A percentile compares a stretch with the other conserved stretches of the same genome.
Conservation (phyloP, 2,888 invertebrate species). For the Rugalucina vietnamica region DNA sequence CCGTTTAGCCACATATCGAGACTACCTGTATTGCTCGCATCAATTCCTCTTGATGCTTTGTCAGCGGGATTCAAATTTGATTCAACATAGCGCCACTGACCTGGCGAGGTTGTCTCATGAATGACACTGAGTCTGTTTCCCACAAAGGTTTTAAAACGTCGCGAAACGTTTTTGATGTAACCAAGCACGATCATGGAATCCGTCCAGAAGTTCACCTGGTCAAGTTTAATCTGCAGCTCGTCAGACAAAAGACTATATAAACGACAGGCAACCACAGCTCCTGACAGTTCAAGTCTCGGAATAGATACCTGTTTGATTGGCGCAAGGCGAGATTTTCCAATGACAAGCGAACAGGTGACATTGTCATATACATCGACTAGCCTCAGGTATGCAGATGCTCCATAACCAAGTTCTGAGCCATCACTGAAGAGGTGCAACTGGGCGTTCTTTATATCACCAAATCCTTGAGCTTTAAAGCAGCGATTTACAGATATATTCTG, state of each 20-base stretch:
- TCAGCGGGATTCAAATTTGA: conserved; percentile 29
- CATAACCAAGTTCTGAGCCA: conserved; percentile 47
- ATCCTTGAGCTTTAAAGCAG: conserved; percentile 40
- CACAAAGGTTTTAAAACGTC: conserved; percentile 51
- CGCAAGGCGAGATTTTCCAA: conserved; percentile 42
- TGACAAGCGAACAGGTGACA: conserved; percentile 20
- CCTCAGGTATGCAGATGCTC: conserved; percentile 43
- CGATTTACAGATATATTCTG: conserved; percentile 40
- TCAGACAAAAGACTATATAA: conserved; percentile 8
- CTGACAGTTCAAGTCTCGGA: conserved; percentile 33
- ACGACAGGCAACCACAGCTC: conserved; percentile 29
- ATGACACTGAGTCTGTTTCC: conserved; percentile 30
- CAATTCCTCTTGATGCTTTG: conserved; percentile 30
- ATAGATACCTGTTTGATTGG: conserved; percentile 37
- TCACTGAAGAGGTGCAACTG: conserved; percentile 58
- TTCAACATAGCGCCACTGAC: conserved; percentile 36
- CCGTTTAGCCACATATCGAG: conserved; percentile 20
- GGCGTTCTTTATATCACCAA: conserved; percentile 3
- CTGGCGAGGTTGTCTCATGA: conserved; percentile 25
- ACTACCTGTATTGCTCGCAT: not conserved
- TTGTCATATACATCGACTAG: conserved; percentile 22
- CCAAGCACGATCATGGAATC: conserved; percentile 37
- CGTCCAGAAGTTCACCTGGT: conserved; percentile 26
- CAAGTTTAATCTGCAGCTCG: conserved; percentile 9
- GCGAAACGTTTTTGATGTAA: conserved; percentile 39